A percentile compares a stretch with the other conserved stretches of the same genome.
These are phyloP conservation scores for Hozukius guyotensis DNA, from an alignment of 2,797 vertebrate species.

Conservation along the genomic window DNA sequence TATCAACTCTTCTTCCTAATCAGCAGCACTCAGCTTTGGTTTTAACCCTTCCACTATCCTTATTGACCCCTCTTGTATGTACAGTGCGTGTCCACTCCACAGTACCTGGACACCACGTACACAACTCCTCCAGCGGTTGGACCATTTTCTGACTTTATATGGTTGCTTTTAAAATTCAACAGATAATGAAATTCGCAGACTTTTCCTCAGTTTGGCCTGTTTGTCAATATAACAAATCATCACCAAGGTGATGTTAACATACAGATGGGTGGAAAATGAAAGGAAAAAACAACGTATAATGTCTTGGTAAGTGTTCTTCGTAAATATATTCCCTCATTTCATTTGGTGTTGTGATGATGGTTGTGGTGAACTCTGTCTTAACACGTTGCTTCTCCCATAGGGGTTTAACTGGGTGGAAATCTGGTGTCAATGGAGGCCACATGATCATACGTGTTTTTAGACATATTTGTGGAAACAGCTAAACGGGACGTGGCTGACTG, in stretches of 20 bases:
- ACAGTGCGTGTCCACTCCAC: constrained; percentile 35
- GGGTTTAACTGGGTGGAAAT: background rate
- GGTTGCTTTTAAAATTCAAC: constrained; percentile 16
- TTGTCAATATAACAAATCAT: background rate
- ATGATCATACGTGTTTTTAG: too few species aligned
- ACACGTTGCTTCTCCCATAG: background rate
- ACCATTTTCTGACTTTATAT: background rate
- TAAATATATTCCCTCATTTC: background rate
- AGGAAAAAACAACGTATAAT: background rate
- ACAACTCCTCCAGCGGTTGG: background rate
- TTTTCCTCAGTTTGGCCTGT: background rate
- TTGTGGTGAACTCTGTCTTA: background rate
- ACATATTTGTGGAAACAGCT: background rate
- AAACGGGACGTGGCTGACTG: background rate
- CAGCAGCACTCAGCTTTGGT: constrained; percentile 62
- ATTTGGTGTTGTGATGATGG: background rate
- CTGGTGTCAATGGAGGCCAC: background rate
- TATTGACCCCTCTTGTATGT: constrained; percentile 54
- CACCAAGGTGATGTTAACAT: background rate
- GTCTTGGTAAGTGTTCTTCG: background rate
- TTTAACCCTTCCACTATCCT: constrained; percentile 49
- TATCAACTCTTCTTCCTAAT: constrained; percentile 71
- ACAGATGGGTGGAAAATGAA: background rate
- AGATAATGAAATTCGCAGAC: background rate
- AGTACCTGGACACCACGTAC: constrained; percentile 17